These are phyloP conservation scores for Zoroaster sp. DNA, from an alignment of 53 echinoderm and acorn worm species.

Conservation along the genomic window DNA sequence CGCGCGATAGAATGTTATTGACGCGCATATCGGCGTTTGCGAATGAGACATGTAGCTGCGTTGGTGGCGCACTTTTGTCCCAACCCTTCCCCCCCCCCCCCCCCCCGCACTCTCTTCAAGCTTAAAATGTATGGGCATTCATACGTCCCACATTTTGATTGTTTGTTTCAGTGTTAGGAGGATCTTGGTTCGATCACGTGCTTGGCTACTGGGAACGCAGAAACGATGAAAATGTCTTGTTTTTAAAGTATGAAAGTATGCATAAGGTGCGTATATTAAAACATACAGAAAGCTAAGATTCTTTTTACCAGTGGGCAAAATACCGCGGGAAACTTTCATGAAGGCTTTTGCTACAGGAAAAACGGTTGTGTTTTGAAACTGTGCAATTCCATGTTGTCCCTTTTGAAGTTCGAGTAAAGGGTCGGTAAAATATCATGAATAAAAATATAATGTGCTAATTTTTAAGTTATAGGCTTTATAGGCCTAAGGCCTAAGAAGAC, in stretches of 20 bases:
- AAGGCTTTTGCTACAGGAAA: neutral
- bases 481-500: too few species aligned
- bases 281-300: neutral
- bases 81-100: too few species aligned
- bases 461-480: too few species aligned
- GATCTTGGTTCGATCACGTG: constrained; percentile 79
- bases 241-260: constrained; percentile 80
- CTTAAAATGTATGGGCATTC: neutral
- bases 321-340: neutral
- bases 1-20: too few species aligned
- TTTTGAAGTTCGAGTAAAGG: too few species aligned
- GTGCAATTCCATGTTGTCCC: neutral
- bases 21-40: neutral
- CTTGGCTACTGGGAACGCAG: constrained; percentile 55
- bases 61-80: neutral
- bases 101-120: neutral
- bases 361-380: neutral
- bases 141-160: neutral
- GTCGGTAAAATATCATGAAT: neutral
- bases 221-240: constrained; percentile 68
- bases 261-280: constrained; percentile 62
- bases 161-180: constrained; percentile 50
- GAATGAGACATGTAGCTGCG: neutral
- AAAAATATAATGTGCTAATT: neutral
- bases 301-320: neutral